These are phyloP conservation scores for Sigmodon hispidus DNA, from an alignment of 2,113 vertebrate species.

Conservation along the genomic window DNA sequence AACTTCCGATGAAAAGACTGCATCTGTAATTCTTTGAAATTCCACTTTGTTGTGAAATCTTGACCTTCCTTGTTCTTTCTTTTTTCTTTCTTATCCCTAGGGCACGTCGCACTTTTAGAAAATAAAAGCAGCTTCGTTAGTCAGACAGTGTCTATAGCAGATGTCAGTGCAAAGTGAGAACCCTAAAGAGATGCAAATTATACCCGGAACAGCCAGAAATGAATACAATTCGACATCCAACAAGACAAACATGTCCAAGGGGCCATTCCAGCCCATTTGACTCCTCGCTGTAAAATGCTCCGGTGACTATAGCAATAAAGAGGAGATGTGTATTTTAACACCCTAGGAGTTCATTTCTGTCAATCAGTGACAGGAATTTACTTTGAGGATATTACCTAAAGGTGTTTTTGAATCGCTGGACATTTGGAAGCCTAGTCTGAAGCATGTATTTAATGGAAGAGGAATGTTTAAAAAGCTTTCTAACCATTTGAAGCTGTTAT, in stretches of 20 bases:
- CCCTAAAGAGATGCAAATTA: slow-evolving; percentile 70
- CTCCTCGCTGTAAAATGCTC: slow-evolving; percentile 51
- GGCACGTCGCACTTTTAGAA: slow-evolving; percentile 53
- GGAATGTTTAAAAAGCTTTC: slow-evolving; percentile 76
- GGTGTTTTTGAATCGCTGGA: slow-evolving; percentile 77
- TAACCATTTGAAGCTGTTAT: slow-evolving; percentile 69
- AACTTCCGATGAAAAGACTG: neutral
- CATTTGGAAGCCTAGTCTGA: slow-evolving; percentile 72
- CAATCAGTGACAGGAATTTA: slow-evolving; percentile 69
- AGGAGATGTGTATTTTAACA: slow-evolving; percentile 66
- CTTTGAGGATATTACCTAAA: slow-evolving; percentile 77
- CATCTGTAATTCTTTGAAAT: neutral
- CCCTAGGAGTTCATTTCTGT: slow-evolving; percentile 75
- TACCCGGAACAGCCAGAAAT: slow-evolving; percentile 67
- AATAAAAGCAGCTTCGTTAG: slow-evolving; percentile 69
- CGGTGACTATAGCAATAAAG: slow-evolving; percentile 61
- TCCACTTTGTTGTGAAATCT: slow-evolving; percentile 39
- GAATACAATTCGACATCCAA: slow-evolving; percentile 65
- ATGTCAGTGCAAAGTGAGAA: slow-evolving; percentile 66
- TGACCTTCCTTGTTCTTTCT: slow-evolving; percentile 14
- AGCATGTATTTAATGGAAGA: slow-evolving; percentile 73
- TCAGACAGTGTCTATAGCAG: slow-evolving; percentile 64
- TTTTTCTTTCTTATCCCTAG: neutral
- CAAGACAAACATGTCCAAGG: slow-evolving; percentile 70
- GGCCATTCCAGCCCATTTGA: slow-evolving; percentile 60